Evolutionary conservation across 1,140 invertebrate species (phyloP), one percentile per base, ranked within the genome.

Genomic region (Steinernema feltiae): DNA sequence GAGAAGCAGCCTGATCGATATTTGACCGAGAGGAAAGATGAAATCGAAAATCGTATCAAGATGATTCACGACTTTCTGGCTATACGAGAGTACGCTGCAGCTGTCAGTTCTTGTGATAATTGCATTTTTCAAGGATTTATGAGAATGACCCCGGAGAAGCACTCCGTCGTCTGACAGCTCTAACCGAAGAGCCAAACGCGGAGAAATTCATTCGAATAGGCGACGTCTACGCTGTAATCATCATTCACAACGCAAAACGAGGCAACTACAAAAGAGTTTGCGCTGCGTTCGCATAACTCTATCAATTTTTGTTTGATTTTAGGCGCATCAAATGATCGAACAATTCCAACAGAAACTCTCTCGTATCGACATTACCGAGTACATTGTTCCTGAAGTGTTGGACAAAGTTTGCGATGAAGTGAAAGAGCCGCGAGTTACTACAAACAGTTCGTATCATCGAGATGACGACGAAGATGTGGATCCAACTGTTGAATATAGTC

Each of bases 331-430:
- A 27, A 63, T 63, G 53, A 63, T 63, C 12, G 53, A 63, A 63
- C 53, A 63, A 21, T 63, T 27, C 53, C 53, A 63, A 21, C 53
- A 63, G 24, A 63, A 27, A 27, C 53, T 63, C 15, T 21, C 53
- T n/a, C 53, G 53, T 21, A 27, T 63, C 12, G 12, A 63, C 53
- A 27, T 63, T 12, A 27, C 53, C 53, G 53, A 63, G 12, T 63
- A 63, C 53, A 63, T 63, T 17, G 53, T 63, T 27, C 12, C 53
- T 3, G 53, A 63, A 12, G 24, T 63, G 15, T 21, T 63, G 24
- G 24, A 63, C 53, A 63, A 63, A 21, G 24, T 63, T n/a, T 63
- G 53, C 53, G 53, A 63, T 21, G 53, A 63, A 63, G 53, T 63
- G 15, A 63, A 63, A 17, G 53, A 7, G 2, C 53, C 53, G 24